phyloP scores from a whole-genome alignment of 1,140 invertebrate species.

The Nasonia giraulti region DNA sequence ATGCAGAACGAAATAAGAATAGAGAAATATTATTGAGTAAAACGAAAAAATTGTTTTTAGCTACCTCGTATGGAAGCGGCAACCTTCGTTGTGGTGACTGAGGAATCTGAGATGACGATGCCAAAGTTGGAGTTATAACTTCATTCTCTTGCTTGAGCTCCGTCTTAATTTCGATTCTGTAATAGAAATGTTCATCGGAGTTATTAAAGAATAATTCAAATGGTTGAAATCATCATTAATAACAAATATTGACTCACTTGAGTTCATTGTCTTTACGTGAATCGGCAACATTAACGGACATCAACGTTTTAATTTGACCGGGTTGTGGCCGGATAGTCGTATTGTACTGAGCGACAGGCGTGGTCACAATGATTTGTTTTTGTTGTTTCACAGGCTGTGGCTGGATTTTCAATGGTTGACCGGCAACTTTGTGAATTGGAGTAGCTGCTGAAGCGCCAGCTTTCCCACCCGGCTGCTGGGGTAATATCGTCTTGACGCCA shows the following conservation, averaged over 20 bases:
- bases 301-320: slow-evolving; percentile 65
- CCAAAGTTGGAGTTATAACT: not conserved
- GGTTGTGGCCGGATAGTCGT: slow-evolving; percentile 57
- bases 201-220: not conserved
- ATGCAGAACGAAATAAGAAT: not conserved
- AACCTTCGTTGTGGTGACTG: slow-evolving; percentile 64
- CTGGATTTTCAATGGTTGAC: slow-evolving; percentile 61
- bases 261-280: slow-evolving; percentile 58
- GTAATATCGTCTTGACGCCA: slow-evolving; percentile 7
- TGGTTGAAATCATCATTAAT: slow-evolving; percentile 17
- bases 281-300: slow-evolving; percentile 59
- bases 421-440: not conserved
- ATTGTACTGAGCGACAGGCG: slow-evolving; percentile 47
- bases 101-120: slow-evolving; percentile 53
- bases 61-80: slow-evolving; percentile 70
- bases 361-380: slow-evolving; percentile 61
- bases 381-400: slow-evolving; percentile 61
- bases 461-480: not conserved
- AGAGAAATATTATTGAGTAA: not conserved
- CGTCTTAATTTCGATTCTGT: slow-evolving; percentile 55
- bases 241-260: slow-evolving; percentile 56
- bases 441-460: not conserved
- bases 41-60: not conserved
- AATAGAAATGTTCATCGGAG: not conserved
- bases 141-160: slow-evolving; percentile 63